These are phyloP conservation scores for Drosophila sproati DNA, from an alignment of 1,140 invertebrate species.

Conservation along the genomic window DNA sequence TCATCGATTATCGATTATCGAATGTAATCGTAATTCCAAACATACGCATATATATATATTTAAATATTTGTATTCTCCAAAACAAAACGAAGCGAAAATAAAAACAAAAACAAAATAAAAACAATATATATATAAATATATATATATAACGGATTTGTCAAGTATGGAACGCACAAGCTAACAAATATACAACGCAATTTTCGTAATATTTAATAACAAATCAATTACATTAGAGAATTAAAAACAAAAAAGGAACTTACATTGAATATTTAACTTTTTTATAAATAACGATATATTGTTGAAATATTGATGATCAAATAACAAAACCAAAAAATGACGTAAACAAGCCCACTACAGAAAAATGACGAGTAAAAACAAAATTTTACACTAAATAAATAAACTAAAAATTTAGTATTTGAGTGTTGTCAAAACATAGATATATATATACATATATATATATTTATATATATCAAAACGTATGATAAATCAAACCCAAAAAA, in stretches of 20 bases:
- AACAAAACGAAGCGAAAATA: not conserved
- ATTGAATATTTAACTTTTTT: constrained; percentile 45
- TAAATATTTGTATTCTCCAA: not conserved
- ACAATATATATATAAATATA: constrained; percentile 8
- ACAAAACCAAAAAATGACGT: constrained; percentile 38
- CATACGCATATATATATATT: not conserved
- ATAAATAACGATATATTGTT: constrained; percentile 41
- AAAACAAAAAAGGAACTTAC: not conserved
- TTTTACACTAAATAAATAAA: not conserved
- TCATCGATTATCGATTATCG: not conserved
- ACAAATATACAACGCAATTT: constrained; percentile 17
- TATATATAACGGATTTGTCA: constrained; percentile 1
- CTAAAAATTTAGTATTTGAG: constrained; percentile 47
- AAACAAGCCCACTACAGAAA: constrained; percentile 60
- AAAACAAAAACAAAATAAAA: not conserved
- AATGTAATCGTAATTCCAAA: too few relatives aligned
- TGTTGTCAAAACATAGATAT: constrained; percentile 46
- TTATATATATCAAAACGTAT: constrained; percentile 15
- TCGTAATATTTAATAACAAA: constrained; percentile 7
- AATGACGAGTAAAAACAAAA: not conserved
- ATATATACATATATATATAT: constrained; percentile 3
- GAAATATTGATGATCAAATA: constrained; percentile 22
- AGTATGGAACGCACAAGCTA: constrained; percentile 17
- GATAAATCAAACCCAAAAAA: constrained; percentile 36
- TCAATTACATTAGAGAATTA: constrained; percentile 18